Evolutionary conservation across 2,113 vertebrate genomes (phyloP), one percentile per base, ranked within the genome.

Genomic region (Alligator mississippiensis): DNA sequence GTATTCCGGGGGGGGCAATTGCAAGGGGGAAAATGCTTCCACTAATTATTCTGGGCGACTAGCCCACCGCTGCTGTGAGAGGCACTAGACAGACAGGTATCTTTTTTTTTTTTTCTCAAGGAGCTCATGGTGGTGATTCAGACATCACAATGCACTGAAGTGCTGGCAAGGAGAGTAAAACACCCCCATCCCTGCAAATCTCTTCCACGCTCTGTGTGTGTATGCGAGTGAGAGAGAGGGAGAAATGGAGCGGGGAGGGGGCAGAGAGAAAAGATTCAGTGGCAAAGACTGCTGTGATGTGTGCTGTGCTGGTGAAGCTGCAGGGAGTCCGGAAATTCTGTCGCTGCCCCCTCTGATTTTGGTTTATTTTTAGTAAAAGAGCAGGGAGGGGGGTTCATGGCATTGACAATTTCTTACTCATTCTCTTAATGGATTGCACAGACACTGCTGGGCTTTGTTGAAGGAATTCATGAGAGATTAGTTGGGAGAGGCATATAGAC

Each of bases 101-200:
- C 38, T 59, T 30, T 68, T 38, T 76, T 38, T 76, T 47, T 47
- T 47, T 47, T 47, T 47, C 47, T 47, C 47, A 81, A 77, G 66
- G 22, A 68, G 80, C 80, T 76, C 82, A 59, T 12, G 58, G 88
- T 55, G 83, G 95, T 94, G 97, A 96, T 96, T 96, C 96, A 96
- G 90, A 91, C 92, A 89, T 91, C 95, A 90, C 80, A 92, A 85
- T 86, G 80, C 86, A 22, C 10, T 4, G 21, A 70, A 77, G 38
- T 61, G 19, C 54, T 92, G 5, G 77, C 76, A 4, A 80, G 54
- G 9, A 80, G 72, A 15, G 80, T 74, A 30, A 72, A 66, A 57
- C 82, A 21, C 17, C 76, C 80, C 5, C 68, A 7, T 76, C 77
- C 93, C 90, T 82, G 93, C 80, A 19, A 85, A 81, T 74, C 62